Base-by-base conservation (phyloP, 1,140 invertebrate genomes). In the Danaus melanippus region DNA sequence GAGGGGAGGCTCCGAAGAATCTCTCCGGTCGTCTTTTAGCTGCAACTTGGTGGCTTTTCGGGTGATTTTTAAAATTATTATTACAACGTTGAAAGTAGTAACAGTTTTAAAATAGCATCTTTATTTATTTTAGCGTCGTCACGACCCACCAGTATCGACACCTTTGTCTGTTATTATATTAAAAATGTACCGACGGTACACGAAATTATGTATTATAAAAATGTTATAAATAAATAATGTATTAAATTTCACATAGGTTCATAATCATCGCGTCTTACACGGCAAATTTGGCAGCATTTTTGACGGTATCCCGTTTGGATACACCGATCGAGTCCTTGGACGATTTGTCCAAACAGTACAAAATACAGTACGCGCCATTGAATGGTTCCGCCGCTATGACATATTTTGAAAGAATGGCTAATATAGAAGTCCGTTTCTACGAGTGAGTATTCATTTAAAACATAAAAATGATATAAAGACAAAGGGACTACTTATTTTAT, bases 181-280 rank as follows among this genome's bases (percentile, higher is more conserved):
- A 32, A 32, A 32, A 32, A 32, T 32, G 21, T 32, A 3, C 6
- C 5, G 7, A 32, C 21, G 21, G 21, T 8, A 32, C 7, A 41
- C 12, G 12, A 44, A 47, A 56, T 12, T 1, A 41, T 2, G 7
- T n/a, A n/a, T n/a, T 10, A 43, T 10, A 10, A 43, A 11, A 10
- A 43, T 43, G 1, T 2, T 11, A 4, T 42, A 10, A 48, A 32
- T n/a, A 46, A 46, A 48, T 7, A 40, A 49, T 10, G 8, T 40
- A 9, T 7, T 40, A 9, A 32, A 32, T 10, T n/a, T 49, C 15
- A 15, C 49, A 53, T 40, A 87, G 77, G 3, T 98, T 98, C 81
- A 98, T 98, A 72, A 97, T 99, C 46, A 98, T 98, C 73, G 97
- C 97, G n/a, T 98, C 96, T 0, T 99, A 99, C 82, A 98, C 97